Percentiles rank a stretch among this genome's conserved stretches.
phyloP scores from a whole-genome alignment of 23 tunicate genomes.

The Corella eumyota region DNA sequence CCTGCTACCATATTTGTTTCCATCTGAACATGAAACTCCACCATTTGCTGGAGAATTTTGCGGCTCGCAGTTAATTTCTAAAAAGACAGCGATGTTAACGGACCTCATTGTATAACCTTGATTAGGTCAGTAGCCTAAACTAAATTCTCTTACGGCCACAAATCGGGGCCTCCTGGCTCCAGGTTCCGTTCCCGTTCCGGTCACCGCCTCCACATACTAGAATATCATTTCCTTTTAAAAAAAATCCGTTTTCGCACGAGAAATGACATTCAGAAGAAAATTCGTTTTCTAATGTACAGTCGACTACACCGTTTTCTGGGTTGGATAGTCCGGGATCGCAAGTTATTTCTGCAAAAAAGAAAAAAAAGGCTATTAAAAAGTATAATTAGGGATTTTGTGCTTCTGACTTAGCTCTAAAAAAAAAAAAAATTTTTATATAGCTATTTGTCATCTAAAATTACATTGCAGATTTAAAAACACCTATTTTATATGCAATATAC shows the following conservation, averaged over 20 bases:
- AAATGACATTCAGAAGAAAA: constrained; percentile 30
- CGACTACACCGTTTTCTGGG: constrained; percentile 31
- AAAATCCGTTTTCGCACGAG: constrained; percentile 27
- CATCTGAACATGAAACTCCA: constrained; percentile 16
- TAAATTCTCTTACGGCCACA: constrained; percentile 19
- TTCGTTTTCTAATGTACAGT: constrained; percentile 9
- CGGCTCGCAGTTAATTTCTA: constrained; percentile 22
- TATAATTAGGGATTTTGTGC: too few species aligned
- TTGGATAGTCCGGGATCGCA: constrained; percentile 8
- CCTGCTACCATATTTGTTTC: constrained; percentile 18
- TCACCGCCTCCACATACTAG: constrained; percentile 20
- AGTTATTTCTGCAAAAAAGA: constrained; percentile 20
- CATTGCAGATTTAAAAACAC: too few species aligned
- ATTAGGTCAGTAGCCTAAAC: background rate
- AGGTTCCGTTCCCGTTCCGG: constrained; percentile 23
- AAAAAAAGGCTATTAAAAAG: too few species aligned
- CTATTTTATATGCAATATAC: too few species aligned
- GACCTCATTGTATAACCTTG: background rate
- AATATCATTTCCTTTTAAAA: constrained; percentile 24
- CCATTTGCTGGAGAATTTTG: constrained; percentile 39
- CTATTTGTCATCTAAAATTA: too few species aligned
- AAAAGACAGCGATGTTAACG: background rate
- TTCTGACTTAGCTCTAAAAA: too few species aligned
- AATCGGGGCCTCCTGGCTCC: constrained; percentile 18
- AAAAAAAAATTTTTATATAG: too few species aligned